phyloP scores from a whole-genome alignment of 2,113 vertebrate genomes.

The Nibea albiflora region DNA sequence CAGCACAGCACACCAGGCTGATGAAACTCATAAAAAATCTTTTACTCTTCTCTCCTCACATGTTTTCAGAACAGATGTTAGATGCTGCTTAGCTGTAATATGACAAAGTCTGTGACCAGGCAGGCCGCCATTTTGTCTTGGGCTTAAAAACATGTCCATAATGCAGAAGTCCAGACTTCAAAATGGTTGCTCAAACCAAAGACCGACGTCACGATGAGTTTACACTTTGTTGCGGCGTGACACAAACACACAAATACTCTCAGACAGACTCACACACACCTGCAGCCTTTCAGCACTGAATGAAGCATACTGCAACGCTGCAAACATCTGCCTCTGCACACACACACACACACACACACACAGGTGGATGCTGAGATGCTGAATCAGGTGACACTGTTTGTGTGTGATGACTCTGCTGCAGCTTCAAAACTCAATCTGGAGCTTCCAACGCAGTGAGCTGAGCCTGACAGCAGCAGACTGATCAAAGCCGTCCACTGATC shows the following conservation, averaged over 20 bases:
- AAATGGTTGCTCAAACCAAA: too few species aligned
- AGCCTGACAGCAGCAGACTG: conserved; percentile 41
- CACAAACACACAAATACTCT: not conserved
- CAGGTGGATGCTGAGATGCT: conserved; percentile 47
- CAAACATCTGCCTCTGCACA: not conserved
- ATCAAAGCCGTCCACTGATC: conserved; percentile 50
- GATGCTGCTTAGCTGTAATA: too few species aligned
- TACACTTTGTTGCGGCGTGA: too few species aligned
- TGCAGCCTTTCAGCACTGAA: conserved; percentile 2
- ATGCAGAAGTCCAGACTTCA: too few species aligned
- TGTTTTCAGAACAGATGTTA: too few species aligned
- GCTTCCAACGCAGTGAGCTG: conserved; percentile 60
- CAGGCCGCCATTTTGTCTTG: too few species aligned
- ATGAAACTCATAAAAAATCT: too few species aligned
- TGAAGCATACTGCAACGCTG: not conserved
- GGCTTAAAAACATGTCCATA: too few species aligned
- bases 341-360: conserved; percentile 21
- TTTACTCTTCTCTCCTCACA: too few species aligned
- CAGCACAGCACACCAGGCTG: too few species aligned
- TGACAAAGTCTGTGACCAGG: too few species aligned
- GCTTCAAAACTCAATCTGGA: conserved; percentile 52
- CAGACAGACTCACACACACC: not conserved
- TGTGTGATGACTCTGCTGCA: conserved; percentile 55
- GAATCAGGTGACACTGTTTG: conserved; percentile 56
- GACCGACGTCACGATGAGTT: too few species aligned